Percentiles rank a stretch among this genome's conserved stretches.
Conservation (phyloP, 2,888 invertebrate genomes). For the Orthosia gracilis region DNA sequence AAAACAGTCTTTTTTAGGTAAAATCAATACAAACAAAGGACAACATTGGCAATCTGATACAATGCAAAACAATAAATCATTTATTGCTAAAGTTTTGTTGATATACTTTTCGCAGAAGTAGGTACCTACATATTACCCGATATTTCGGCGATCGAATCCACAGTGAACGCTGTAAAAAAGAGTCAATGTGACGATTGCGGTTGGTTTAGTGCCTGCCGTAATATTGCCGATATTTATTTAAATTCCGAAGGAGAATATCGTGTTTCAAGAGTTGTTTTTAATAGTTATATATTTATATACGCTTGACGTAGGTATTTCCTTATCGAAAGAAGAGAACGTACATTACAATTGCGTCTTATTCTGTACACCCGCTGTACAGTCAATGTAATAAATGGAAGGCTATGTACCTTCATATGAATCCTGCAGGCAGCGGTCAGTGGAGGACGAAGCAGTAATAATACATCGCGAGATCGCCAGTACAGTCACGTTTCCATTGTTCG, state of each 20-base stretch:
- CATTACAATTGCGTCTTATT: slow-evolving; percentile 28
- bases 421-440: slow-evolving; percentile 64
- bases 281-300: slow-evolving; percentile 57
- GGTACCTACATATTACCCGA: slow-evolving; percentile 46
- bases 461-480: slow-evolving; percentile 81
- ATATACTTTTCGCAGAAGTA: slow-evolving; percentile 66
- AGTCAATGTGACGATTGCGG: slow-evolving; percentile 70
- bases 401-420: slow-evolving; percentile 48
- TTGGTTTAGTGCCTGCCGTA: slow-evolving; percentile 69
- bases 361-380: slow-evolving; percentile 21
- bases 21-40: slow-evolving; percentile 35
- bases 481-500: slow-evolving; percentile 90
- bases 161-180: slow-evolving; percentile 73
- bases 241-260: slow-evolving; percentile 74
- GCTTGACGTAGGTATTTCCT: slow-evolving; percentile 76
- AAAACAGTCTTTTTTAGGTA: slow-evolving; percentile 30
- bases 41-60: slow-evolving; percentile 49
- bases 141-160: slow-evolving; percentile 71
- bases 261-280: slow-evolving; percentile 73
- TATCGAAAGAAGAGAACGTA: slow-evolving; percentile 71
- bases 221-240: slow-evolving; percentile 77
- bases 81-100: slow-evolving; percentile 68
- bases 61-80: slow-evolving; percentile 58
- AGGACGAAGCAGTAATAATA: slow-evolving; percentile 76
- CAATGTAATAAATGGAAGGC: slow-evolving; percentile 51